Percentiles rank a stretch among this genome's conserved stretches.
These are phyloP conservation scores for Antheraea pernyi DNA, from an alignment of 1,140 invertebrate genomes.

Conservation along the genomic window DNA sequence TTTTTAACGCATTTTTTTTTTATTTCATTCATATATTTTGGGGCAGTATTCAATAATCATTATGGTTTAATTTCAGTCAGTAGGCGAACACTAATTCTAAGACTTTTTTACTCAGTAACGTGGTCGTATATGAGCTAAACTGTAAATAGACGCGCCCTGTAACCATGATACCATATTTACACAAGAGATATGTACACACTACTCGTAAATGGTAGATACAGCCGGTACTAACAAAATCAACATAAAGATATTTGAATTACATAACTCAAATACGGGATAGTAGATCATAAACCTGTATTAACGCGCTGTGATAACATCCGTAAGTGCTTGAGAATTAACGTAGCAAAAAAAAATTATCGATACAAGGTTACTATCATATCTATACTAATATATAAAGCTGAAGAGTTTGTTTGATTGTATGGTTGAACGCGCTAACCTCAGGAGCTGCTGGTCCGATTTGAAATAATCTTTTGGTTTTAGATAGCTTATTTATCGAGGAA, in stretches of 20 bases:
- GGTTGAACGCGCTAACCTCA: too few species aligned
- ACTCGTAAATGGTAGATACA: constrained; percentile 38
- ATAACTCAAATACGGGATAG: constrained; percentile 61
- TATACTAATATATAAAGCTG: too few species aligned
- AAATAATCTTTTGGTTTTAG: too few species aligned
- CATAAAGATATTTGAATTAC: constrained; percentile 49
- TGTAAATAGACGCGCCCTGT: constrained; percentile 56
- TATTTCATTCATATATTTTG: too few species aligned
- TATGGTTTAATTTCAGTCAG: too few species aligned
- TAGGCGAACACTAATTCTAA: too few species aligned
- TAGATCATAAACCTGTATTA: constrained; percentile 29
- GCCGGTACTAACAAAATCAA: constrained; percentile 42
- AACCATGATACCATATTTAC: constrained; percentile 40
- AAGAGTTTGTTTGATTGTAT: too few species aligned
- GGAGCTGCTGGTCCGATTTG: too few species aligned
- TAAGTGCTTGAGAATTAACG: constrained; percentile 7
- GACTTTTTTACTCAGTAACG: constrained; percentile 45
- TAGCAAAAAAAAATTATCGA: neutral
- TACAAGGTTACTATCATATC: neutral
- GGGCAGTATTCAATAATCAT: too few species aligned
- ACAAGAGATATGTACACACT: constrained; percentile 26
- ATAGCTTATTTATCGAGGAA: too few species aligned
- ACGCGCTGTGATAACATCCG: constrained; percentile 46
- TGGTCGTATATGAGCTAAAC: constrained; percentile 40
- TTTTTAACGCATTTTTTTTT: too few species aligned